Evolutionary conservation across 2,888 invertebrate species (phyloP).

Genomic region (Apotomis betuletana): DNA sequence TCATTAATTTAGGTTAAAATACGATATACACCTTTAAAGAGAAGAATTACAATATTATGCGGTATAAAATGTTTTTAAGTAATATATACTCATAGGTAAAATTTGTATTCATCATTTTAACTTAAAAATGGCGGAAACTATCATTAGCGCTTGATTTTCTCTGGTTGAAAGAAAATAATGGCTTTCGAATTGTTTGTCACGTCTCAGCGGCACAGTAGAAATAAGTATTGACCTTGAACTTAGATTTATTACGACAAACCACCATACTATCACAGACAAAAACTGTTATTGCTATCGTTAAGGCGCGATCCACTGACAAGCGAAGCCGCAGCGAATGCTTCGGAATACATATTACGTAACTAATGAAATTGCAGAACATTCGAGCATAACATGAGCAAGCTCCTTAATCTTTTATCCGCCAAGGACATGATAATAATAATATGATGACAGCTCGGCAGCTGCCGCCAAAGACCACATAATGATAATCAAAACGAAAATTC

Average conservation of each 20-base stretch:
- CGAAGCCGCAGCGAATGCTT: background rate
- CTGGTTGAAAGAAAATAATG: constrained; percentile 11
- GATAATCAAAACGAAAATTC: too few species aligned
- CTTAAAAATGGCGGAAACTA: constrained; percentile 1
- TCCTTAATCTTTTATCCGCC: background rate
- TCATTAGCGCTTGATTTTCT: constrained; percentile 21
- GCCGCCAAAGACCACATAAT: too few species aligned
- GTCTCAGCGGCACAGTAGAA: constrained; percentile 13
- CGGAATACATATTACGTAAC: background rate
- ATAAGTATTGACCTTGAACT: constrained; percentile 36
- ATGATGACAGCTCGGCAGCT: too few species aligned
- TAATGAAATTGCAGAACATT: background rate
- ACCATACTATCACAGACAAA: constrained; percentile 39
- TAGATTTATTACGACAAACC: constrained; percentile 26
- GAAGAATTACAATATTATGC: too few species aligned
- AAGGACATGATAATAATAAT: too few species aligned
- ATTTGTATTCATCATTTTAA: background rate
- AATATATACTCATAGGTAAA: too few species aligned
- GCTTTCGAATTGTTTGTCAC: constrained; percentile 19
- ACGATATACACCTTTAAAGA: too few species aligned
- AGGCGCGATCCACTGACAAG: background rate
- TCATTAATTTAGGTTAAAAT: background rate
- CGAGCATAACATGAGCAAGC: background rate
- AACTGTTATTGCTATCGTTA: constrained; percentile 53
- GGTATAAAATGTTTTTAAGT: too few species aligned